A percentile compares a stretch with the other conserved stretches of the same genome.
Conservation (phyloP, 2,888 invertebrate species). For the Hyppa rectilinea region DNA sequence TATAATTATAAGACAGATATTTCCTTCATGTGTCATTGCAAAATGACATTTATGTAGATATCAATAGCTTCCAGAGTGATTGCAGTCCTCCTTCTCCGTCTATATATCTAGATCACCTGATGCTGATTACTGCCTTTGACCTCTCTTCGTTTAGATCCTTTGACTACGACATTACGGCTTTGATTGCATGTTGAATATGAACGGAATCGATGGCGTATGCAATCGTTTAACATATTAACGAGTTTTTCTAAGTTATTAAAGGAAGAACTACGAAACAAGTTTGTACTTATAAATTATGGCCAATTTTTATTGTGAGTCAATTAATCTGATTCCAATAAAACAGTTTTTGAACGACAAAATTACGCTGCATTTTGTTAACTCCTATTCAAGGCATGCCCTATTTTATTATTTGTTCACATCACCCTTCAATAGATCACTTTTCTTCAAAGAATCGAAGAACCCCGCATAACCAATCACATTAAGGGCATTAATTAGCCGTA, state of each 20-base stretch:
- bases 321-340: too few species aligned
- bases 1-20: too few species aligned
- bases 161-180: slow-evolving; percentile 36
- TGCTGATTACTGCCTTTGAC: slow-evolving; percentile 57
- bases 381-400: neutral
- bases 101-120: neutral
- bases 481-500: slow-evolving; percentile 38
- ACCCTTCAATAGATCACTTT: neutral
- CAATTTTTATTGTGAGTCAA: too few species aligned
- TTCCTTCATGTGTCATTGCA: neutral
- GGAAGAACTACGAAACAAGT: neutral
- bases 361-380: neutral
- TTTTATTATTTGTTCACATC: neutral
- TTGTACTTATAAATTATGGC: neutral
- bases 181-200: slow-evolving; percentile 40
- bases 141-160: slow-evolving; percentile 23
- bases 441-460: slow-evolving; percentile 14
- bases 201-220: slow-evolving; percentile 15
- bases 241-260: neutral
- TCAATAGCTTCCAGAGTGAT: slow-evolving; percentile 3
- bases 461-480: slow-evolving; percentile 25
- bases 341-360: too few species aligned
- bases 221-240: slow-evolving; percentile 17
- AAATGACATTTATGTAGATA: neutral
- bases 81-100: slow-evolving; percentile 5